A percentile compares a stretch with the other conserved stretches of the same genome.
These are phyloP conservation scores for Drosophila glabriapex DNA, from an alignment of 2,888 invertebrate species.

Conservation along the genomic window DNA sequence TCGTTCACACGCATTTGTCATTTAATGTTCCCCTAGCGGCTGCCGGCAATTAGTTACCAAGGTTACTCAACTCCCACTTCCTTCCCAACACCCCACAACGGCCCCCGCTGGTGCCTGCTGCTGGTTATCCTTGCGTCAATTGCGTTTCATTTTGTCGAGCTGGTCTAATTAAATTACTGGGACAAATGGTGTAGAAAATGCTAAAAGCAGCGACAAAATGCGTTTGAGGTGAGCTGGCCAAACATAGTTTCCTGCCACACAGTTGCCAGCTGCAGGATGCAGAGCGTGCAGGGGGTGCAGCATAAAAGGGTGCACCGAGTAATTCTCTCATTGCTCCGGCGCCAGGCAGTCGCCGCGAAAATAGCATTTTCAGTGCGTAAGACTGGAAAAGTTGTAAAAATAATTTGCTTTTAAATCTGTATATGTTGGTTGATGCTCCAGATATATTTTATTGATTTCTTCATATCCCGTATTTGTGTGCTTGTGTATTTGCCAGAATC, in stretches of 20 bases:
- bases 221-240: conserved; percentile 6
- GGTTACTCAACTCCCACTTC: conserved; percentile 51
- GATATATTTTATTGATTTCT: conserved; percentile 64
- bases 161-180: conserved; percentile 69
- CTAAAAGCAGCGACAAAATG: conserved; percentile 33
- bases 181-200: conserved; percentile 51
- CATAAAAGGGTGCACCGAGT: conserved; percentile 52
- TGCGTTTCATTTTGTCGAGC: conserved; percentile 48
- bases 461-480: conserved; percentile 16
- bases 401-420: conserved; percentile 16
- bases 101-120: conserved; percentile 12
- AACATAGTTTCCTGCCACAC: background rate
- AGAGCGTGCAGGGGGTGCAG: background rate
- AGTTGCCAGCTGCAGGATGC: background rate
- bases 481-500: background rate
- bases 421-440: conserved; percentile 11
- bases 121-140: conserved; percentile 62
- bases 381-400: conserved; percentile 37
- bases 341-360: conserved; percentile 64
- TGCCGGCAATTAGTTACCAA: conserved; percentile 62
- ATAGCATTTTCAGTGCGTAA: conserved; percentile 61
- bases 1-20: conserved; percentile 55
- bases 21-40: conserved; percentile 40
- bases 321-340: conserved; percentile 54
- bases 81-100: conserved; percentile 4